Base-by-base conservation (phyloP, 2,113 vertebrate genomes). In the Ceyx margarethae region DNA sequence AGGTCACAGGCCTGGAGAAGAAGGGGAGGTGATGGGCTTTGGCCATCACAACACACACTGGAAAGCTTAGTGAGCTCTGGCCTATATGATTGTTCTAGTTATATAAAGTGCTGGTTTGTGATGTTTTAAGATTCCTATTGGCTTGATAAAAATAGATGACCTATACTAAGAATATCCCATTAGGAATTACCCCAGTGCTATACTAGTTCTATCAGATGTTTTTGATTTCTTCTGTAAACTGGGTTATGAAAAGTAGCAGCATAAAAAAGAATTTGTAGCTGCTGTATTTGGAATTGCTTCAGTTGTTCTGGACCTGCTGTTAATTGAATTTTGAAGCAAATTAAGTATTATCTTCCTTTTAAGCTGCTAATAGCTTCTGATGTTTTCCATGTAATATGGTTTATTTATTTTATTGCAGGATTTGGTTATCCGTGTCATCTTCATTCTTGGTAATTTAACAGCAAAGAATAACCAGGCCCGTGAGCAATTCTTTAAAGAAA, bases 381-480 rank as follows among this genome's bases (percentile, higher is more conserved):
- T 87, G 31, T 68, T 76, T 54, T 82, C 22, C 2, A 1, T 76
- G 10, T 94, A 90, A 96, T 50, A 7, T 21, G 28, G 6, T 68
- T 85, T 89, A 9, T 96, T 88, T 79, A 42, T 75, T 97, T 87
- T 75, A 42, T 92, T 92, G 64, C 97, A 99, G 99, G 99, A 98
- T 95, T 97, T 99, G 56, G 97, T 99, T 13, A 93, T 99, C 57
- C 98, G 98, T 56, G 95, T 99, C 74, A 89, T 99, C 89, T 99
- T 99, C 95, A 98, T 98, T 78, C 98, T 99, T 66, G 98, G 99
- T 78, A 99, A 99, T 96, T 97, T 99, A 96, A 98, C 98, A 18
- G 98, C 98, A 33, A 98, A 98, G 82, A 98, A 95, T 74, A 95
- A 98, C 46, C 96, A 96, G 56, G 97, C 98, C 33, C 97, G 98